These are phyloP conservation scores for Pachypanchax playfairii DNA, from an alignment of 2,113 vertebrate species.

Conservation along the genomic window DNA sequence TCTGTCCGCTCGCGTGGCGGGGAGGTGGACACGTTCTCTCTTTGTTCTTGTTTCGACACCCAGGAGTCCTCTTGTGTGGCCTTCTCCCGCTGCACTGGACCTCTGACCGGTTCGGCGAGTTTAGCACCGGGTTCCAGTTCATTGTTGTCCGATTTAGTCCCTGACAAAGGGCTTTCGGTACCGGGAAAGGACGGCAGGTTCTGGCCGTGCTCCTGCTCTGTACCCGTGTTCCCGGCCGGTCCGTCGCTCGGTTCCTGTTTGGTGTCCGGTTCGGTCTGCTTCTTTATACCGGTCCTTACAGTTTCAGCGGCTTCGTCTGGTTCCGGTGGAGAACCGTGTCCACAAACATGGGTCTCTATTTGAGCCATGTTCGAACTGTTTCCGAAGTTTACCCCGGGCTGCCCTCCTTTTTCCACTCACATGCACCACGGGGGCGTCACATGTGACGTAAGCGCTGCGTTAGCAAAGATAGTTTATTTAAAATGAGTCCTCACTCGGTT, in stretches of 20 bases:
- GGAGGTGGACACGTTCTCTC: slow-evolving; percentile 69
- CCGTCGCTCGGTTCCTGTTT: slow-evolving; percentile 75
- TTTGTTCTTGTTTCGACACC: slow-evolving; percentile 78
- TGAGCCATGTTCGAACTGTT: slow-evolving; percentile 70
- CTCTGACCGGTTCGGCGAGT: slow-evolving; percentile 50
- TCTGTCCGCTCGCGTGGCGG: slow-evolving; percentile 51
- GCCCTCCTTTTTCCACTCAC: too few species aligned
- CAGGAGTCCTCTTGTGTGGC: slow-evolving; percentile 66
- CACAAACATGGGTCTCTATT: slow-evolving; percentile 52
- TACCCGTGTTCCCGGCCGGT: slow-evolving; percentile 61
- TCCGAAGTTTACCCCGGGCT: too few species aligned
- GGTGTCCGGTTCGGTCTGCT: slow-evolving; percentile 69
- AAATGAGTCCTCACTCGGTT: too few species aligned
- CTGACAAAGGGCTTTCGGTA: slow-evolving; percentile 4
- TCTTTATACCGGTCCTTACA: slow-evolving; percentile 44
- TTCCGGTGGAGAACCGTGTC: slow-evolving; percentile 48
- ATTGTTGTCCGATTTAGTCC: background rate
- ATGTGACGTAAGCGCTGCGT: too few species aligned
- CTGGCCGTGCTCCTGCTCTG: slow-evolving; percentile 19
- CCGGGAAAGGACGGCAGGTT: background rate
- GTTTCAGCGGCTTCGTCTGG: slow-evolving; percentile 35
- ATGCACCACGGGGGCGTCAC: too few species aligned
- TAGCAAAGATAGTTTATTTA: too few species aligned
- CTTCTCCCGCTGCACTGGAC: slow-evolving; percentile 58
- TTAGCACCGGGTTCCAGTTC: slow-evolving; percentile 19